Evolutionary conservation across 2,113 vertebrate species (phyloP), one percentile per base, ranked within the genome.

Genomic region (Tylochromis polylepis): DNA sequence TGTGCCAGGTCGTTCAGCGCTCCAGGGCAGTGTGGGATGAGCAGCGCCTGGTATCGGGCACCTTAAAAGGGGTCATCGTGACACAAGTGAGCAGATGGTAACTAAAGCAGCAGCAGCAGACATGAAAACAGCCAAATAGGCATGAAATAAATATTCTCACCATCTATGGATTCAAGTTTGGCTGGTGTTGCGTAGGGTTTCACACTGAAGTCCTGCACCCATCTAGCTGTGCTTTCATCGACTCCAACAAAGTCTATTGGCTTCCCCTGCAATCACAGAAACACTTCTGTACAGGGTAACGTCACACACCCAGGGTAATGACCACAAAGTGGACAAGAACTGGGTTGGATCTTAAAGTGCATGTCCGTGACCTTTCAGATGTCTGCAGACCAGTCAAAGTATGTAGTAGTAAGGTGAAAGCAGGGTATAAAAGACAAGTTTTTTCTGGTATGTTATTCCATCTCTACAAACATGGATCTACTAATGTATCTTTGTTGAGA

Each of bases 161-260:
- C 94, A 60, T 94, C 94, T 94, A 91, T 99, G 5, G 98, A 99
- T 93, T 99, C 99, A 46, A 99, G 91, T 94, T 98, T 99, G 87
- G 98, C 98, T 0, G 98, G 99, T 87, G 79, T 98, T 16, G 98
- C 97, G 0, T 98, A 98, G 0, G 99, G 96, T 89, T 98, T 99
- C 78, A 97, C 93, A 3, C 96, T 97, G 81, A 99, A 99, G 93
- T 99, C 99, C 92, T 99, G 98, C 88, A 99, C 96, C 99, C 98
- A 99, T 89, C 98, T 97, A 0, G 93, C n/a, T 3, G 96, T 98
- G 93, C 91, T 96, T 70, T 99, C 98, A 0, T 96, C 97, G 31
- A 99, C 95, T 2, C 97, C 97, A 49, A 95, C 94, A 81, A 99
- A 99, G 81, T 99, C 98, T 38, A 99, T 96, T 2, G 97, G 56